A percentile compares a stretch with the other conserved stretches of the same genome.
These are phyloP conservation scores for Amyelois transitella DNA, from an alignment of 1,140 invertebrate species.

Conservation along the genomic window DNA sequence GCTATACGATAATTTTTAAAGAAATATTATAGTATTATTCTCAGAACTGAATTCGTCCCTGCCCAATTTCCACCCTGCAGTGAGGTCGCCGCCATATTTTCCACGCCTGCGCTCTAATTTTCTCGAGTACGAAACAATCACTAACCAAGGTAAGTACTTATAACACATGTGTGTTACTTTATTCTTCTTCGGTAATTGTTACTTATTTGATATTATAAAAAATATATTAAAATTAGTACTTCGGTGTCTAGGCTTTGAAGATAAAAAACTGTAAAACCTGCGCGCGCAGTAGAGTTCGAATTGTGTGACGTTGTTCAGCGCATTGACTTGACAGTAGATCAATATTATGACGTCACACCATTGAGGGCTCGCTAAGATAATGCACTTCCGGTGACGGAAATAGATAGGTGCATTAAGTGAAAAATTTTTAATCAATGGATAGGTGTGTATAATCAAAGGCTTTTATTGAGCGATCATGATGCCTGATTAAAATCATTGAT, in stretches of 20 bases:
- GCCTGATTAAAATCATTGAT: too few species aligned
- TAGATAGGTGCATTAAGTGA: background rate
- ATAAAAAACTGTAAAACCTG: background rate
- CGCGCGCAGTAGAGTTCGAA: conserved; percentile 15
- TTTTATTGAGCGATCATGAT: too few species aligned
- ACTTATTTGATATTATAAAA: background rate
- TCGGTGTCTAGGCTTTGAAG: too few species aligned
- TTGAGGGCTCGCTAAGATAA: conserved; percentile 29
- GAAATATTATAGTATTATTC: too few species aligned
- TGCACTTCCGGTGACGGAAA: conserved; percentile 13
- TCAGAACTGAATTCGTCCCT: conserved; percentile 32
- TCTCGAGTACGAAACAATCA: conserved; percentile 45
- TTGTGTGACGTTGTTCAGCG: conserved; percentile 16
- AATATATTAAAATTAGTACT: too few species aligned
- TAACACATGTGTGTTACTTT: background rate
- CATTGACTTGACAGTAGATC: conserved; percentile 44
- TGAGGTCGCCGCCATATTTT: conserved; percentile 61
- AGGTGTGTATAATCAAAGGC: too few species aligned
- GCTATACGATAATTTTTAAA: too few species aligned
- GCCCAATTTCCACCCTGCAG: conserved; percentile 44
- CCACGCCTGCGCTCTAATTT: conserved; percentile 59
- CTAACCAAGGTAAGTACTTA: conserved; percentile 28
- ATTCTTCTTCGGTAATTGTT: background rate
- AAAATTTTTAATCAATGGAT: too few species aligned
- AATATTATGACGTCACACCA: conserved; percentile 66